phyloP scores from a whole-genome alignment of 2,888 invertebrate species.

The Folsomia candida region DNA sequence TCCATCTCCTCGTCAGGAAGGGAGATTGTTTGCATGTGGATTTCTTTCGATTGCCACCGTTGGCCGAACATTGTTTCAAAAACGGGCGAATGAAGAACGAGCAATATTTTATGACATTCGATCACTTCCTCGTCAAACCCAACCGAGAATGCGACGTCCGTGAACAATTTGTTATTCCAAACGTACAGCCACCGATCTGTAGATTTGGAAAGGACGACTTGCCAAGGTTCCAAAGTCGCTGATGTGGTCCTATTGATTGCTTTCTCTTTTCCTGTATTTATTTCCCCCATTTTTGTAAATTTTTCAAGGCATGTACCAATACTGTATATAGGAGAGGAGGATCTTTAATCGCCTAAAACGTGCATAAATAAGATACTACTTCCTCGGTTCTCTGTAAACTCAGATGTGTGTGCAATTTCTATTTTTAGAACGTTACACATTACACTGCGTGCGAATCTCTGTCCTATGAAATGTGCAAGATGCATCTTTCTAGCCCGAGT shows the following conservation, averaged over 20 bases:
- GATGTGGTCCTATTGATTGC: neutral
- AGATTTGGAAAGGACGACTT: slow-evolving; percentile 25
- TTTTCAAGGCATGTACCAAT: too few species aligned
- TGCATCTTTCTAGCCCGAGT: too few species aligned
- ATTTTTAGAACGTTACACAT: too few species aligned
- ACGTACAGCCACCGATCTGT: slow-evolving; percentile 41
- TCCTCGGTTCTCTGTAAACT: too few species aligned
- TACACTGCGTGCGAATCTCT: too few species aligned
- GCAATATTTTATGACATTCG: slow-evolving; percentile 37
- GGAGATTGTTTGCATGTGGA: slow-evolving; percentile 21
- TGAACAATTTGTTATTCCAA: slow-evolving; percentile 38
- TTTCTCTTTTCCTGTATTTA: neutral
- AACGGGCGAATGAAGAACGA: slow-evolving; percentile 45
- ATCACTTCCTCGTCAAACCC: slow-evolving; percentile 27
- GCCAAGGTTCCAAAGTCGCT: slow-evolving; percentile 38
- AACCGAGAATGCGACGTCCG: slow-evolving; percentile 38
- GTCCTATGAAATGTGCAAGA: too few species aligned
- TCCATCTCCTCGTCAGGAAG: slow-evolving; percentile 42
- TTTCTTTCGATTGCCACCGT: slow-evolving; percentile 29
- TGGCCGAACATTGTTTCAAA: slow-evolving; percentile 46
- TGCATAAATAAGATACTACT: too few species aligned
- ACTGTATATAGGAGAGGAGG: too few species aligned
- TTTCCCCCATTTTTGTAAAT: neutral
- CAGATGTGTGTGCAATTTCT: too few species aligned
- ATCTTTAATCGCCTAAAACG: neutral